These are phyloP conservation scores for Euglossa dilemma DNA, from an alignment of 1,140 invertebrate genomes.

Conservation along the genomic window DNA sequence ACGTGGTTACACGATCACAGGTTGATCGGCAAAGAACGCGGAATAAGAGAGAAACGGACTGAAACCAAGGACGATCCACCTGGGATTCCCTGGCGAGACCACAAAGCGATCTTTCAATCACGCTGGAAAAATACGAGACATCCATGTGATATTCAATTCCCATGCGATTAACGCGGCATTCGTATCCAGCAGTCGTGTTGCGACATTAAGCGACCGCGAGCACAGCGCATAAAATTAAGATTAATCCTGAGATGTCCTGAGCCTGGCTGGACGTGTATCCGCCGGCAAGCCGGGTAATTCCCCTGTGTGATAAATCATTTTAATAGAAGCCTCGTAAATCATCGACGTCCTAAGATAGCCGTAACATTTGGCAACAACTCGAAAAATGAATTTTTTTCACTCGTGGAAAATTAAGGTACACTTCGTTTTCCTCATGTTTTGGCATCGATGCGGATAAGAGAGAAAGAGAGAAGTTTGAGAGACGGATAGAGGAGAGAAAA, in stretches of 20 bases:
- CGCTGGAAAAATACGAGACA: background rate
- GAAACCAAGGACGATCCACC: background rate
- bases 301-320: constrained; percentile 36
- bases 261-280: no score
- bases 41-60: background rate
- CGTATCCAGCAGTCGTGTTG: no score
- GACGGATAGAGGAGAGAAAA: background rate
- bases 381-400: constrained; percentile 33
- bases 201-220: background rate
- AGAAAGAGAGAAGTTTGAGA: no score
- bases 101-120: background rate
- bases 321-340: constrained; percentile 38
- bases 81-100: no score
- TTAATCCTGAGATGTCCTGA: constrained; percentile 19
- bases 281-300: background rate
- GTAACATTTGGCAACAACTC: background rate
- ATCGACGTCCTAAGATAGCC: background rate
- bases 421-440: constrained; percentile 10
- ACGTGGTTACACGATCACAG: no score
- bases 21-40: background rate
- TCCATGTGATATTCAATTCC: background rate
- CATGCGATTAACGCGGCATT: constrained; percentile 3
- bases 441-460: constrained; percentile 1
- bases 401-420: background rate
- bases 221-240: constrained; percentile 28